phyloP scores from a whole-genome alignment of 1,140 invertebrate genomes.

The Penaeus vannamei region DNA sequence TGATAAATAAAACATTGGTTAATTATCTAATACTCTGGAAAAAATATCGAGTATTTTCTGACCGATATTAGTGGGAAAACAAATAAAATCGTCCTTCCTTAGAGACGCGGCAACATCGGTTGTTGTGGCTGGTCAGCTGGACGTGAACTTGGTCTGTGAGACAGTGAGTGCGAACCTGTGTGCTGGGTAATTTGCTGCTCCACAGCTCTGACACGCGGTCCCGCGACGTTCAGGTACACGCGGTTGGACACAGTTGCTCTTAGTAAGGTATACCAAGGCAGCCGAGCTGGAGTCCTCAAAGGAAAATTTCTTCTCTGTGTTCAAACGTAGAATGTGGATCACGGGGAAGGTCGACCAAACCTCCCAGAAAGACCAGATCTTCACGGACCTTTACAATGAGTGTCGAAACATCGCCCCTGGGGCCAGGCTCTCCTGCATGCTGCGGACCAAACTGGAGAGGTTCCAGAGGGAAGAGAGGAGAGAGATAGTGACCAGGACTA shows the following conservation, averaged over 20 bases:
- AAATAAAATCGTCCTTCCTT: no score
- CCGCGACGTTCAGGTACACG: not conserved
- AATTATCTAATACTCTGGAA: no score
- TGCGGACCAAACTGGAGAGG: slow-evolving; percentile 73
- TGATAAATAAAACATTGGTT: no score
- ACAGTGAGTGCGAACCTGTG: no score
- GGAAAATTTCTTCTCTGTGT: slow-evolving; percentile 66
- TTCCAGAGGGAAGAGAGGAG: slow-evolving; percentile 74
- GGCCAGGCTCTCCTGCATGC: slow-evolving; percentile 78
- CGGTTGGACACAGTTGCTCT: slow-evolving; percentile 25
- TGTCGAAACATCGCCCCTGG: slow-evolving; percentile 79
- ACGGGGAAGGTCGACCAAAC: slow-evolving; percentile 72
- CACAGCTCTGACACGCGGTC: not conserved
- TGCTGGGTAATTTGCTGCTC: no score
- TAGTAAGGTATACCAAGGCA: slow-evolving; percentile 32
- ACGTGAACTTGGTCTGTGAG: no score
- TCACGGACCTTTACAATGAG: slow-evolving; percentile 80
- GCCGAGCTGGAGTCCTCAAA: slow-evolving; percentile 60
- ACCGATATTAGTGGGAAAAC: no score
- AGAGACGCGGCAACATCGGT: no score
- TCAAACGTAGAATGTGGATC: slow-evolving; percentile 71
- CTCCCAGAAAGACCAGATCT: slow-evolving; percentile 76
- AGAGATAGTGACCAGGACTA: slow-evolving; percentile 77
- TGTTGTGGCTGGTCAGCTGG: no score
- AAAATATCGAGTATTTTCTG: no score